phyloP scores from a whole-genome alignment of 2,797 vertebrate genomes.

The Pteronotus mesoamericanus region DNA sequence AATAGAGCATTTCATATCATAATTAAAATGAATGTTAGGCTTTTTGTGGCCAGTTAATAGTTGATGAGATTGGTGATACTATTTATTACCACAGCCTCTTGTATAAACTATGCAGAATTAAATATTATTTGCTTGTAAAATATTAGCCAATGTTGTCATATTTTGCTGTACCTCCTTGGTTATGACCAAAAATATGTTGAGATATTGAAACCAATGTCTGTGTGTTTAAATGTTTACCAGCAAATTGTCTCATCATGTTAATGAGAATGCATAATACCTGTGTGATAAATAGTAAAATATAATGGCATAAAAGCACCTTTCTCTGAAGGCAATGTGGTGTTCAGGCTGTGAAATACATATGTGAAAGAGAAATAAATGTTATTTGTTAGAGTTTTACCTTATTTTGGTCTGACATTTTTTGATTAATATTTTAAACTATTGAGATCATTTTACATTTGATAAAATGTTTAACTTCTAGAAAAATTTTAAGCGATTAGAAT shows the following conservation, averaged over 20 bases:
- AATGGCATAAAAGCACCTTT: constrained; percentile 83
- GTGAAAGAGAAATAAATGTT: constrained; percentile 86
- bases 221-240: constrained; percentile 88
- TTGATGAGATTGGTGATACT: constrained; percentile 90
- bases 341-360: constrained; percentile 82
- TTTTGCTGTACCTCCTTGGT: constrained; percentile 96
- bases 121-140: constrained; percentile 94
- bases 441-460: constrained; percentile 3
- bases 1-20: constrained; percentile 85
- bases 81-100: constrained; percentile 91
- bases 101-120: constrained; percentile 97
- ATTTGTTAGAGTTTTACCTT: constrained; percentile 91
- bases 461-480: constrained; percentile 4
- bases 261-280: constrained; percentile 83
- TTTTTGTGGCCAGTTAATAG: constrained; percentile 93
- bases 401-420: constrained; percentile 56
- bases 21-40: constrained; percentile 97
- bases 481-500: not conserved
- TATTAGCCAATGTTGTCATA: constrained; percentile 93
- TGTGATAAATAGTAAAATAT: constrained; percentile 84
- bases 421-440: constrained; percentile 10
- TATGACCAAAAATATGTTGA: constrained; percentile 91
- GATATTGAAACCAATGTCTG: constrained; percentile 87
- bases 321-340: constrained; percentile 84
- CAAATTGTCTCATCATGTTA: constrained; percentile 83